Percentiles rank a stretch among this genome's conserved stretches.
phyloP scores from a whole-genome alignment of 2,888 invertebrate species.

The Hirtodrosophila alboralis region DNA sequence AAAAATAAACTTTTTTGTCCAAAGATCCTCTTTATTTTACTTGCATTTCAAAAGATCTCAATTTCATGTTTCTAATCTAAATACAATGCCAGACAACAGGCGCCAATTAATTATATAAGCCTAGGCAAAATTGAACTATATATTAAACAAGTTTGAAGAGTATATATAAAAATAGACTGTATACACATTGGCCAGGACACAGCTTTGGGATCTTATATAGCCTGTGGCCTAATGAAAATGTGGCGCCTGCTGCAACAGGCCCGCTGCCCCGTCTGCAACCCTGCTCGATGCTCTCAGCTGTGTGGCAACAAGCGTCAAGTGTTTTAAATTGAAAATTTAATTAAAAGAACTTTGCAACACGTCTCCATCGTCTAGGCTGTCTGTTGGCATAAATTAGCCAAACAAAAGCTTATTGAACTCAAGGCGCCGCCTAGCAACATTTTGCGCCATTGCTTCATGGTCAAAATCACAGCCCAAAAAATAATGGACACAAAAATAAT shows the following conservation, averaged over 20 bases:
- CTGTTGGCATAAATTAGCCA: constrained; percentile 65
- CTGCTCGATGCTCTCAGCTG: constrained; percentile 19
- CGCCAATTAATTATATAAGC: too few species aligned
- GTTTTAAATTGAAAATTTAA: constrained; percentile 73
- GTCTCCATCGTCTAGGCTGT: constrained; percentile 2
- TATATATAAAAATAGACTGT: constrained; percentile 65
- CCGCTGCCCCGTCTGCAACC: not conserved
- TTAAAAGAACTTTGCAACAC: constrained; percentile 62
- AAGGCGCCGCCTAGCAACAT: constrained; percentile 36
- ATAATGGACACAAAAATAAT: constrained; percentile 47
- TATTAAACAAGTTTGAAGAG: constrained; percentile 51
- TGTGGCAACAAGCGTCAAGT: constrained; percentile 47
- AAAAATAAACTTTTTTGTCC: too few species aligned
- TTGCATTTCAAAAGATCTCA: too few species aligned
- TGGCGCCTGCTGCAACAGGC: constrained; percentile 59
- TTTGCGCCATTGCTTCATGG: constrained; percentile 56
- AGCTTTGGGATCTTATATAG: constrained; percentile 42
- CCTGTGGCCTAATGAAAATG: constrained; percentile 65
- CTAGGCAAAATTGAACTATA: too few species aligned
- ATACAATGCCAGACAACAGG: too few species aligned
- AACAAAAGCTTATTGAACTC: constrained; percentile 73
- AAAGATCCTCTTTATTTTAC: too few species aligned
- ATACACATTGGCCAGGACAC: constrained; percentile 16
- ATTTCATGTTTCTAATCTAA: too few species aligned
- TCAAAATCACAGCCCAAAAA: constrained; percentile 71